These are phyloP conservation scores for Oenanthe oenanthe DNA, from an alignment of 2,113 vertebrate species.

Conservation along the genomic window DNA sequence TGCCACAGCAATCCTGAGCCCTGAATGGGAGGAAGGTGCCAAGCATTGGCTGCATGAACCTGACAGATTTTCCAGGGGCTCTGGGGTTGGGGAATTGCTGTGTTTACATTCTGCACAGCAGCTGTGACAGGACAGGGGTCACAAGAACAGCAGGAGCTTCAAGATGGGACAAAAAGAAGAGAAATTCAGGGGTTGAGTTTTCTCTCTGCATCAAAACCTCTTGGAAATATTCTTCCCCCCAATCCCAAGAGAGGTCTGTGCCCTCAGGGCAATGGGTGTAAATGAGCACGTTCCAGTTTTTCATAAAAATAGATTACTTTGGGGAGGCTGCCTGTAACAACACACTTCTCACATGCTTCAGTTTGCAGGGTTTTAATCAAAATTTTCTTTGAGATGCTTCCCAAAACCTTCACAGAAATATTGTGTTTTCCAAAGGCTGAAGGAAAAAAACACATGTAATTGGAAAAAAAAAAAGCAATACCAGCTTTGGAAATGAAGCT, in stretches of 20 bases:
- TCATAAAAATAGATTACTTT: neutral
- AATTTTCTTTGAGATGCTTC: conserved; percentile 1
- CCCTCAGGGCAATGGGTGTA: neutral
- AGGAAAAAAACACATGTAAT: neutral
- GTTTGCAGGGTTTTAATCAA: conserved; percentile 2
- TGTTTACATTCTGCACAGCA: neutral
- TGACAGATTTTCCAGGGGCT: neutral
- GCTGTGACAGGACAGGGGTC: neutral
- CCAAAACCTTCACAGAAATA: neutral
- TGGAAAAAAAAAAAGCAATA: neutral
- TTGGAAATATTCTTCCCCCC: neutral
- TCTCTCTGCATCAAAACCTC: neutral
- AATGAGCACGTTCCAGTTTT: neutral
- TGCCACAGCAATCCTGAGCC: neutral
- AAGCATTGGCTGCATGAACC: neutral
- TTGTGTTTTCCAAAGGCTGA: conserved; percentile 1
- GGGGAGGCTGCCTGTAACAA: neutral
- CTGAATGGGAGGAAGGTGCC: neutral
- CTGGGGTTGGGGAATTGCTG: neutral
- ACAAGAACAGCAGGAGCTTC: neutral
- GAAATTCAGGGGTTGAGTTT: neutral
- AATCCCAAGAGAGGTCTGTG: neutral
- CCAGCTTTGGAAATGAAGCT: neutral
- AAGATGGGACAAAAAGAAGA: neutral
- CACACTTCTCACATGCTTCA: neutral